phyloP scores from a whole-genome alignment of 2,797 vertebrate species.

The Carduelis carduelis region DNA sequence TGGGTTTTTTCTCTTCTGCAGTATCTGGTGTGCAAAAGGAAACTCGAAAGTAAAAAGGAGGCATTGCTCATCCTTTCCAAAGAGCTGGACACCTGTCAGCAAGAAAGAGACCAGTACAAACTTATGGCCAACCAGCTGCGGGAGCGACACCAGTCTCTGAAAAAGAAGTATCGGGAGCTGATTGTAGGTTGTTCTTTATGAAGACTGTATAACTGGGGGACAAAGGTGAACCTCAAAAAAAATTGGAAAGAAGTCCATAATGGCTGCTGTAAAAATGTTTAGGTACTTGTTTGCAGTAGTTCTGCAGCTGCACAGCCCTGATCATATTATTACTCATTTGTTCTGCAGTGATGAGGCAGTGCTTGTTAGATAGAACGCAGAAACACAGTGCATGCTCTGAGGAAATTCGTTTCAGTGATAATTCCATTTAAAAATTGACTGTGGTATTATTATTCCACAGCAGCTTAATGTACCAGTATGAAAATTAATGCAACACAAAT shows the following conservation, averaged over 20 bases:
- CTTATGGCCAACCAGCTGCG: slow-evolving; percentile 98
- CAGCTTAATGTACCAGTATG: slow-evolving; percentile 26
- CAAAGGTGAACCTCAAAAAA: not conserved
- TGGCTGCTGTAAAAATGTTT: not conserved
- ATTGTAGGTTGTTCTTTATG: slow-evolving; percentile 79
- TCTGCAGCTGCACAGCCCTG: not conserved
- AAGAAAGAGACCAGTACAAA: slow-evolving; percentile 95
- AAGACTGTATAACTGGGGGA: not conserved
- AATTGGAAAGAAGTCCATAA: not conserved
- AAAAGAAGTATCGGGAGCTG: slow-evolving; percentile 94
- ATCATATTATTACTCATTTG: slow-evolving; percentile 12
- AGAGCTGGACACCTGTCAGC: slow-evolving; percentile 95
- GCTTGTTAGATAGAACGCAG: slow-evolving; percentile 14
- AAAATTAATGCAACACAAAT: slow-evolving; percentile 45
- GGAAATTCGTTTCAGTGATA: slow-evolving; percentile 30
- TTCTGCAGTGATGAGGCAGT: not conserved
- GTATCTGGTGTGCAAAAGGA: slow-evolving; percentile 93
- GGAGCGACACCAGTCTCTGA: slow-evolving; percentile 91
- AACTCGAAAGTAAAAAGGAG: slow-evolving; percentile 96
- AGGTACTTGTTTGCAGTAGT: not conserved
- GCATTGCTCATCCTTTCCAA: slow-evolving; percentile 95
- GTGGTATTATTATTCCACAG: not conserved
- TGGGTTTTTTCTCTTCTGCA: slow-evolving; percentile 56
- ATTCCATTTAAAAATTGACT: slow-evolving; percentile 42
- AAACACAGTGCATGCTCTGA: not conserved